Conservation (phyloP, 2,113 vertebrate genomes). For the Lepidothrix coronata region DNA sequence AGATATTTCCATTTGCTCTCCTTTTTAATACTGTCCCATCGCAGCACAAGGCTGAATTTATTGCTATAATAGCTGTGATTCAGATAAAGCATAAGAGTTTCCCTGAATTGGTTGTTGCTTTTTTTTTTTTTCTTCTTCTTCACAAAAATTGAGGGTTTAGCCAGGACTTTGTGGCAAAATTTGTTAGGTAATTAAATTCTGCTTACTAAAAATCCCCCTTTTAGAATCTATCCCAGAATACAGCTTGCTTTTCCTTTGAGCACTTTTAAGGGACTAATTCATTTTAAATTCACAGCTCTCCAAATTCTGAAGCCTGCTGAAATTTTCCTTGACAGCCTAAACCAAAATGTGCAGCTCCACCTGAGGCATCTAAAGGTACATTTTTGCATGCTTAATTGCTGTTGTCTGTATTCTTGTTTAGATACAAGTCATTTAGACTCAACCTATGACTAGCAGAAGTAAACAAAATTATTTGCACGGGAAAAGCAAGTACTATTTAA, state of each 20-base stretch:
- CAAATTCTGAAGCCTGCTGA: not conserved
- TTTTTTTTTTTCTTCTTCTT: not conserved
- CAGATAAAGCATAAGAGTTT: not conserved
- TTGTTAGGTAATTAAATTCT: slow-evolving; percentile 19
- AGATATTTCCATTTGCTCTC: slow-evolving; percentile 1
- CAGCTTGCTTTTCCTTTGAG: not conserved
- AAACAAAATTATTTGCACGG: not conserved
- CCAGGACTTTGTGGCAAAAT: not conserved
- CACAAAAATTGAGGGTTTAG: not conserved
- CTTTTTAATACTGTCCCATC: not conserved
- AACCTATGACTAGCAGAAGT: not conserved
- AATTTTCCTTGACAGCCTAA: not conserved
- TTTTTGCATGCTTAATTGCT: not conserved
- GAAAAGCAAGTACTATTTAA: not conserved
- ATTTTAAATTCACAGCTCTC: not conserved
- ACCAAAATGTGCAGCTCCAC: not conserved
- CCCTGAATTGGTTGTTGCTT: not conserved
- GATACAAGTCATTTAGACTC: not conserved
- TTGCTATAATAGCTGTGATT: not conserved
- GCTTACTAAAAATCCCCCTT: not conserved
- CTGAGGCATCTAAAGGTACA: not conserved
- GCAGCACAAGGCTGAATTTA: not conserved
- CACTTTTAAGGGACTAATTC: not conserved
- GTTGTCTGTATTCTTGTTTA: not conserved
- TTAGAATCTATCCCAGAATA: not conserved